A percentile compares a stretch with the other conserved stretches of the same genome.
phyloP scores from a whole-genome alignment of 2,113 vertebrate species.

The Bungarus multicinctus region DNA sequence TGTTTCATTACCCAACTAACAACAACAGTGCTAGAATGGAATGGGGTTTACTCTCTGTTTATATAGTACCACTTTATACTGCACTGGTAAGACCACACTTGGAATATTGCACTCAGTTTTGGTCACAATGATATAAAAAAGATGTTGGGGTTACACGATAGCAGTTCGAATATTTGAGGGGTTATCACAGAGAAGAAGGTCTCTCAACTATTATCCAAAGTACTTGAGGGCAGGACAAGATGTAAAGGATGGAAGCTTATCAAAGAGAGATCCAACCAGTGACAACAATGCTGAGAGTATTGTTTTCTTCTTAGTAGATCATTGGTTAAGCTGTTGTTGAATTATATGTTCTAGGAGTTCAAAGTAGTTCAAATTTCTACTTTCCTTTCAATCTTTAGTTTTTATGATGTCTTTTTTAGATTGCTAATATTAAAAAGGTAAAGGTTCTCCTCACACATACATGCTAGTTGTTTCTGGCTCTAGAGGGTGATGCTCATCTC shows the following conservation, averaged over 20 bases:
- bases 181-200: not conserved
- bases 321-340: not conserved
- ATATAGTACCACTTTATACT: not conserved
- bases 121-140: not conserved
- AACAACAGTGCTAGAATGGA: not conserved
- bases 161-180: not conserved
- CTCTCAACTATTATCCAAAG: not conserved
- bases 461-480: too few species aligned
- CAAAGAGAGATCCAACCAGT: not conserved
- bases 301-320: not conserved
- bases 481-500: too few species aligned
- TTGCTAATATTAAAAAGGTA: not conserved
- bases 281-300: not conserved
- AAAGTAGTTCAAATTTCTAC: not conserved
- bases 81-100: not conserved
- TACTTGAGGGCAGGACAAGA: not conserved
- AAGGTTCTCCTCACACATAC: too few species aligned
- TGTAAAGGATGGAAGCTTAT: not conserved
- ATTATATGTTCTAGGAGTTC: not conserved
- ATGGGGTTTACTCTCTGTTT: not conserved
- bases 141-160: not conserved
- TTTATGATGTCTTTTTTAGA: not conserved
- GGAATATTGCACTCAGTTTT: not conserved
- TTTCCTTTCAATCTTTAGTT: not conserved
- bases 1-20: not conserved